A percentile compares a stretch with the other conserved stretches of the same genome.
phyloP scores from a whole-genome alignment of 2,888 invertebrate species.

The Microchrysa polita region DNA sequence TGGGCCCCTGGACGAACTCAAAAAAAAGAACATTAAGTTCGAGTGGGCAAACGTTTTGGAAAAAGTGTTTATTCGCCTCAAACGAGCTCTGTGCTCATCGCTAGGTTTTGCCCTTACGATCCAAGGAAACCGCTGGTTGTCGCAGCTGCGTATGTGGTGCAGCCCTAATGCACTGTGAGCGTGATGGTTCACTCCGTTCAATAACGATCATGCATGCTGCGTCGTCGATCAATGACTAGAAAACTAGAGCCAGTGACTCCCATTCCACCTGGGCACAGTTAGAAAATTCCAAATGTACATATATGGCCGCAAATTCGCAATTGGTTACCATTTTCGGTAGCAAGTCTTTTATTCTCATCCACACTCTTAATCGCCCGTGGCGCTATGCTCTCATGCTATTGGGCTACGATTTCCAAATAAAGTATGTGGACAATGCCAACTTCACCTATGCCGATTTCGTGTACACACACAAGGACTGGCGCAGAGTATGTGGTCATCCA shows the following conservation, averaged over 20 bases:
- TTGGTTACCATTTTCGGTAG: constrained; percentile 56
- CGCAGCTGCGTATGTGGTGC: constrained; percentile 46
- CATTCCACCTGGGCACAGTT: constrained; percentile 57
- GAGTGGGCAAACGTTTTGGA: neutral
- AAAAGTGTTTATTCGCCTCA: neutral
- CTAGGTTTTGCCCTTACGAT: neutral
- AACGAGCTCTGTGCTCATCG: neutral
- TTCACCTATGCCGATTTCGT: neutral
- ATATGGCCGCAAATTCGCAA: constrained; percentile 56
- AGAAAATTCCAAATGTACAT: constrained; percentile 57
- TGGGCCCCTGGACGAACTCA: no score
- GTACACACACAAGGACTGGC: neutral
- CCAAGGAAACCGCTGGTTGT: neutral
- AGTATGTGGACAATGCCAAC: neutral
- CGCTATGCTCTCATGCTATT: constrained; percentile 51
- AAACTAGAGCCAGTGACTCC: no score
- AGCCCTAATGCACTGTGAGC: constrained; percentile 50
- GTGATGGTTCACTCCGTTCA: constrained; percentile 54
- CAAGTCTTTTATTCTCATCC: constrained; percentile 52
- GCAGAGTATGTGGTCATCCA: no score
- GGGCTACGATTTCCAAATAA: constrained; percentile 51
- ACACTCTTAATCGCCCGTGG: constrained; percentile 51
- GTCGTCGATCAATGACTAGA: constrained; percentile 54
- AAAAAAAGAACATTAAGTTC: neutral
- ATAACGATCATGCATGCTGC: constrained; percentile 53